Conservation (phyloP, 2,797 vertebrate genomes). For the Cynopterus sphinx region DNA sequence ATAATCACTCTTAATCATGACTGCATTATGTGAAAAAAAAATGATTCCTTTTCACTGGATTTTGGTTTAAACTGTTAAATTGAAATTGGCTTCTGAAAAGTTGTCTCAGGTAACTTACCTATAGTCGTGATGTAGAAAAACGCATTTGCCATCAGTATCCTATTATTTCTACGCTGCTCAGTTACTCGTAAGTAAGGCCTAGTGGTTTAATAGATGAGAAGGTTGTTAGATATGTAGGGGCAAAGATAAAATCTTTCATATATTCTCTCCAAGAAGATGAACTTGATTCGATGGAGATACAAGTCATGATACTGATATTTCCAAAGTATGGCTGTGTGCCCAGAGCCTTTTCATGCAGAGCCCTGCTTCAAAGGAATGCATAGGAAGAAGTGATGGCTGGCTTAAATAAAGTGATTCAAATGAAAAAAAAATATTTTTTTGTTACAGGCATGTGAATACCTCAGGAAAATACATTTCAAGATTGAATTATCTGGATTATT, state of each 20-base stretch:
- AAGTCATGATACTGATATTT: not conserved
- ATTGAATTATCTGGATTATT: not conserved
- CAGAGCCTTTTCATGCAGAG: not conserved
- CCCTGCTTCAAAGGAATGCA: not conserved
- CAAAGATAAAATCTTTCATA: not conserved
- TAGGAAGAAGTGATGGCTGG: no score
- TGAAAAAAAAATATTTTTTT: not conserved
- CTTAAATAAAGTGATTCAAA: not conserved
- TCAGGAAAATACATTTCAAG: slow-evolving; percentile 32
- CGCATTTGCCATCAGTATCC: slow-evolving; percentile 56
- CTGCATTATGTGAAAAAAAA: slow-evolving; percentile 43
- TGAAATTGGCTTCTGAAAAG: slow-evolving; percentile 76
- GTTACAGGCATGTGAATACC: not conserved
- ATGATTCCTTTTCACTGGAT: slow-evolving; percentile 63
- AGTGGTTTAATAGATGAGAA: slow-evolving; percentile 32
- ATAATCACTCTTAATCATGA: slow-evolving; percentile 67
- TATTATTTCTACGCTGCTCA: slow-evolving; percentile 75
- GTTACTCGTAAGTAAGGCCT: slow-evolving; percentile 77
- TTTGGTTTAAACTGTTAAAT: slow-evolving; percentile 63
- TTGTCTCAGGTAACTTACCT: slow-evolving; percentile 75
- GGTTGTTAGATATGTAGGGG: slow-evolving; percentile 47
- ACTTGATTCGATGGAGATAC: not conserved
- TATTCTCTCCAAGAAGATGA: slow-evolving; percentile 57
- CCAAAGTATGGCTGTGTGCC: not conserved
- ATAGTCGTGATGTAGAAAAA: slow-evolving; percentile 74